These are phyloP conservation scores for Dendronephthya gigantea DNA, from an alignment of 64 coral and sea anemone genomes.

Conservation along the genomic window DNA sequence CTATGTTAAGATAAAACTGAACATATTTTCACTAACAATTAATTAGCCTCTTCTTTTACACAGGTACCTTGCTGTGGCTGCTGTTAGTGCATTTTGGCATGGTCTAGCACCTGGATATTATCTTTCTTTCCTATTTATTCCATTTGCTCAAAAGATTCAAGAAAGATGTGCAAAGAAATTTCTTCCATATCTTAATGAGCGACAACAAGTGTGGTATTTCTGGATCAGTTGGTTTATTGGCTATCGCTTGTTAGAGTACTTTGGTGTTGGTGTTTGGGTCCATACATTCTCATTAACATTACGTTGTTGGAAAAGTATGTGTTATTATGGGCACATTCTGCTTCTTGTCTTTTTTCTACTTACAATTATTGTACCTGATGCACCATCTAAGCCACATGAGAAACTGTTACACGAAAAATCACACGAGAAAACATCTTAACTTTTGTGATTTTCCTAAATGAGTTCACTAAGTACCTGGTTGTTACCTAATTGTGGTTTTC, in stretches of 20 bases:
- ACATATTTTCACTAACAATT: neutral
- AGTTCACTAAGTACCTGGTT: too few species aligned
- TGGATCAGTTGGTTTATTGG: conserved; percentile 19
- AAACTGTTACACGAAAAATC: neutral
- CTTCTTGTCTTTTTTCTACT: neutral
- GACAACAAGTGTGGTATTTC: neutral
- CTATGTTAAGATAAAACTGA: neutral
- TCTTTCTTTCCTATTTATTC: neutral
- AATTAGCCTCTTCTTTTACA: neutral
- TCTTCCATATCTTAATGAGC: neutral
- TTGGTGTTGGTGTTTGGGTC: conserved; percentile 10
- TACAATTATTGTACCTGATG: neutral
- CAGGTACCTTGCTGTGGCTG: neutral
- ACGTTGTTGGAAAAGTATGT: conserved; percentile 1
- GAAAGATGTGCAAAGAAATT: neutral
- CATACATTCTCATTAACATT: neutral
- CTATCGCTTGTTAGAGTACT: conserved; percentile 7
- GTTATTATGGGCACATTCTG: conserved; percentile 4
- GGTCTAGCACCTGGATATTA: conserved; percentile 9
- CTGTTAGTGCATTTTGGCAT: conserved; percentile 10
- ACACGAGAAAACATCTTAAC: neutral
- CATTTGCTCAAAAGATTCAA: neutral
- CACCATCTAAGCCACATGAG: neutral
- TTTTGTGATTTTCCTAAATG: too few species aligned
- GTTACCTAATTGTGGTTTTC: too few species aligned